Evolutionary conservation across 2,797 vertebrate species (phyloP).

Genomic region (Rousettus madagascariensis): DNA sequence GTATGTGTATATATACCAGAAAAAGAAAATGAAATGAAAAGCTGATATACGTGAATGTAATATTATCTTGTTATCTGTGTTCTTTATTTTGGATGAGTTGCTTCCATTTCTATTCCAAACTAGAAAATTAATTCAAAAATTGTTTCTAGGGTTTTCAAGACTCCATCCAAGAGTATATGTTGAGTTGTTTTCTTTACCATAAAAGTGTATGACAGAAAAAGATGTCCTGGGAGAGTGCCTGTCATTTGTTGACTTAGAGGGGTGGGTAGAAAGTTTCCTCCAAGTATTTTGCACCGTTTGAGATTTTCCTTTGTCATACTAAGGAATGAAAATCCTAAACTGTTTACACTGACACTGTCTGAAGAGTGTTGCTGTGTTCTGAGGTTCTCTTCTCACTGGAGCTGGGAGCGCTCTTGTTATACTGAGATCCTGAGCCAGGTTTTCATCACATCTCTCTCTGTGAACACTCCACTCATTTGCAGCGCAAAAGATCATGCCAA

Average conservation of each 20-base stretch:
- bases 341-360: not conserved
- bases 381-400: not conserved
- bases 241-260: not conserved
- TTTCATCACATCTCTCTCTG: not conserved
- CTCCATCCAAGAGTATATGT: constrained; percentile 17
- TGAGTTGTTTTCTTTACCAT: constrained; percentile 49
- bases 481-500: not conserved
- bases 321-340: not conserved
- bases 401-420: accelerated
- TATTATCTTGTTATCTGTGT: constrained; percentile 65
- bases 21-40: not conserved
- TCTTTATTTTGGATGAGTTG: constrained; percentile 74
- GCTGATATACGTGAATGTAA: not conserved
- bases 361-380: not conserved
- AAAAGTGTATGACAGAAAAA: not conserved
- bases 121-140: constrained; percentile 81
- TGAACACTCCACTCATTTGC: not conserved
- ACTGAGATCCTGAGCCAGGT: not conserved
- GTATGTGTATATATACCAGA: not conserved
- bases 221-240: not conserved
- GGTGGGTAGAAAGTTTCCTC: not conserved
- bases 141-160: constrained; percentile 62
- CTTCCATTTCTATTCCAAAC: constrained; percentile 66
- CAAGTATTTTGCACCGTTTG: not conserved
- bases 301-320: not conserved